A percentile compares a stretch with the other conserved stretches of the same genome.
Conservation (phyloP, 2,113 vertebrate species). For the Orthonyx spaldingii region DNA sequence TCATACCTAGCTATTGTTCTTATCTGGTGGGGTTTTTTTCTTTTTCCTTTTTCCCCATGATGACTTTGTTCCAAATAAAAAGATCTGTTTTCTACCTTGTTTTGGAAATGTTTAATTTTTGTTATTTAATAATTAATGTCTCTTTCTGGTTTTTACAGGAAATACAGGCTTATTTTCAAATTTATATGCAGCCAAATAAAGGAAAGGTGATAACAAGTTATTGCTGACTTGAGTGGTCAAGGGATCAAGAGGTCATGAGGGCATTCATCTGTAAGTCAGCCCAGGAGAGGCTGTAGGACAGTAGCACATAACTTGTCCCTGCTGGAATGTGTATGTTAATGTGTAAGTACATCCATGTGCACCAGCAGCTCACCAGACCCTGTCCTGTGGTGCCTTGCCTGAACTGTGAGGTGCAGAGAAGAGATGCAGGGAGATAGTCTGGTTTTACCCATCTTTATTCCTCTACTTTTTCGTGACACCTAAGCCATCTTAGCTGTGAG, state of each 20-base stretch:
- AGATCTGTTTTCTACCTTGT: constrained; percentile 39
- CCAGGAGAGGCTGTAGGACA: not conserved
- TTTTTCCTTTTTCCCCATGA: accelerated
- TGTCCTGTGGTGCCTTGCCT: not conserved
- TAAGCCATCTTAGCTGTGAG: not conserved
- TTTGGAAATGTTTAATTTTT: not conserved
- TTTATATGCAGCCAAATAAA: not conserved
- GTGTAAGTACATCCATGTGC: not conserved
- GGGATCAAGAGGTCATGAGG: not conserved
- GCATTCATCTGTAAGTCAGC: not conserved
- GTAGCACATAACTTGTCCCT: not conserved
- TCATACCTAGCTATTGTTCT: not conserved
- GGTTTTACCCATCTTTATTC: not conserved
- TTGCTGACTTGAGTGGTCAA: not conserved
- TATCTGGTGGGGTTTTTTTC: not conserved
- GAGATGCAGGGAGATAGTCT: not conserved
- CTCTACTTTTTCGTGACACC: not conserved
- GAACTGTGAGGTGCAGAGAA: not conserved
- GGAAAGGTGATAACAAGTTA: not conserved
- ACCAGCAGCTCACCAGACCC: not conserved
- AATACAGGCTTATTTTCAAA: not conserved
- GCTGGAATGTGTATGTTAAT: not conserved
- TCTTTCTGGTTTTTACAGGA: not conserved
- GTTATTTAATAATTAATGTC: not conserved
- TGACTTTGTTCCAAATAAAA: constrained; percentile 55